A percentile compares a stretch with the other conserved stretches of the same genome.
phyloP scores from a whole-genome alignment of 2,888 invertebrate genomes.

The Crepidodera aurea region DNA sequence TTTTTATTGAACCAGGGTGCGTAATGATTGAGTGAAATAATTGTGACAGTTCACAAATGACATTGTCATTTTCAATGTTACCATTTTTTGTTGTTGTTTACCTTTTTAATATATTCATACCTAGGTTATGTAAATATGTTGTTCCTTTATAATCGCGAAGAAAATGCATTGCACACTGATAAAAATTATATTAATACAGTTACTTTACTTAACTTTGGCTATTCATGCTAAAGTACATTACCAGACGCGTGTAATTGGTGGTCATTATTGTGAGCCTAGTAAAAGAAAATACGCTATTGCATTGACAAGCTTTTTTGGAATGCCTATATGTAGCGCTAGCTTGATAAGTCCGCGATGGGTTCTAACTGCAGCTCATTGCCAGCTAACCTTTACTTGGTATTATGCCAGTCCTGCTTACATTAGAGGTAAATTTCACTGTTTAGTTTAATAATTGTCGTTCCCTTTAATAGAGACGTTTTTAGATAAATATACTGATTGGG shows the following conservation, averaged over 20 bases:
- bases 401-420: slow-evolving; percentile 5
- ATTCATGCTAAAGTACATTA: not conserved
- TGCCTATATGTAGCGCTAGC: slow-evolving; percentile 1
- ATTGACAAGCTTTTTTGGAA: not conserved
- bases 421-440: slow-evolving; percentile 1
- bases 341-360: not conserved
- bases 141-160: no score
- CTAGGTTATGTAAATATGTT: no score
- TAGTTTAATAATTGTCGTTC: no score
- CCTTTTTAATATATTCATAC: no score
- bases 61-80: no score
- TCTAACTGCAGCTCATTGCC: slow-evolving; percentile 3
- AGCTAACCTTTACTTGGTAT: not conserved
- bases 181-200: not conserved
- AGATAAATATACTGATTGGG: slow-evolving; percentile 1
- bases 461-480: no score
- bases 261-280: not conserved
- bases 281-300: not conserved
- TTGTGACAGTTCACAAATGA: no score
- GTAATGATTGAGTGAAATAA: no score
- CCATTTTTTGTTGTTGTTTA: no score
- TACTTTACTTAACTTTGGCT: not conserved
- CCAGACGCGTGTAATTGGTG: slow-evolving; percentile 3
- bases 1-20: no score
- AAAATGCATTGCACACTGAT: no score